These are phyloP conservation scores for Geococcyx californianus DNA, from an alignment of 2,113 vertebrate genomes.

Conservation along the genomic window DNA sequence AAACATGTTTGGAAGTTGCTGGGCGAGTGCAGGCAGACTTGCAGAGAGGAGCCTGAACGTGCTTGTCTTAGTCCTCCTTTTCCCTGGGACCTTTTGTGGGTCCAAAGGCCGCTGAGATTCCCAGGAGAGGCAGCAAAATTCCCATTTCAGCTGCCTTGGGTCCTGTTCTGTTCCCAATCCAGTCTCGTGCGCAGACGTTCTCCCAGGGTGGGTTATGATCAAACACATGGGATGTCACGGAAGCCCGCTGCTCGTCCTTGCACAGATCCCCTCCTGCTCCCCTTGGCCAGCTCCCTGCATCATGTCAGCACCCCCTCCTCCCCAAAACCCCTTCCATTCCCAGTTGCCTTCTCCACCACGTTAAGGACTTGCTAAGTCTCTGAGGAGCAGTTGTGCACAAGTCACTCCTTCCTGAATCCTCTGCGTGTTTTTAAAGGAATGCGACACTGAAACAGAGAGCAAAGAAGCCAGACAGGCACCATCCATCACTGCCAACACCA, in stretches of 20 bases:
- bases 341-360: neutral
- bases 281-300: neutral
- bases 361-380: neutral
- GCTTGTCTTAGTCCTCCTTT: neutral
- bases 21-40: neutral
- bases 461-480: neutral
- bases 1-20: neutral
- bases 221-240: neutral
- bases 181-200: accelerated
- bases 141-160: neutral
- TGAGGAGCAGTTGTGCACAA: neutral
- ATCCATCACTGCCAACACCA: neutral
- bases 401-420: accelerated
- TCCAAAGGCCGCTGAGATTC: neutral
- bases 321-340: neutral
- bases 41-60: accelerated
- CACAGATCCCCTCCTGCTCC: neutral
- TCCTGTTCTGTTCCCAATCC: accelerated
- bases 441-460: neutral
- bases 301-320: neutral
- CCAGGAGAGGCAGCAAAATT: neutral
- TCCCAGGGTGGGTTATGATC: neutral
- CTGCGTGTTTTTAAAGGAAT: neutral
- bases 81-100: neutral
- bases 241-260: neutral